Percentiles rank a stretch among this genome's conserved stretches.
phyloP scores from a whole-genome alignment of 2,113 vertebrate species.

The Pterophyllum scalare region DNA sequence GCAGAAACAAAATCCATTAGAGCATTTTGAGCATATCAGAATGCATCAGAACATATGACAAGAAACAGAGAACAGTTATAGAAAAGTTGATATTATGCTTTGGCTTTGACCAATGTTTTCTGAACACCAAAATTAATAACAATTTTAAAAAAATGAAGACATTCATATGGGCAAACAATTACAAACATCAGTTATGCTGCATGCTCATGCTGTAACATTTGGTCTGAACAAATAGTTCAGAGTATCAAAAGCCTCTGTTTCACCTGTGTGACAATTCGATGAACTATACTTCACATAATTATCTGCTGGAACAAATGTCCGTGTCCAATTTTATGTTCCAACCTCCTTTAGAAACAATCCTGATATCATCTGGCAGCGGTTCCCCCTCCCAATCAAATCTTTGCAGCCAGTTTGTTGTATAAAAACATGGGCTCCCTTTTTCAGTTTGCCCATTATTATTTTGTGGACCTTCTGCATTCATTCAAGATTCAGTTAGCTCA shows the following conservation, averaged over 20 bases:
- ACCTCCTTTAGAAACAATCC: not conserved
- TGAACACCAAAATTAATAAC: not conserved
- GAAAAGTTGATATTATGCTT: not conserved
- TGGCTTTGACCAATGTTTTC: not conserved
- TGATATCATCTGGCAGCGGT: not conserved
- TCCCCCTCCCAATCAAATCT: not conserved
- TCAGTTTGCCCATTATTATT: constrained; percentile 23
- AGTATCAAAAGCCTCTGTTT: constrained; percentile 10
- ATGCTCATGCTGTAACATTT: constrained; percentile 5
- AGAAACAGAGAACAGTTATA: not conserved
- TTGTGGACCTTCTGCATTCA: not conserved
- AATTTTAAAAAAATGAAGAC: not conserved
- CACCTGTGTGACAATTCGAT: constrained; percentile 5
- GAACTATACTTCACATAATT: constrained; percentile 13
- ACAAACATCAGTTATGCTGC: not conserved
- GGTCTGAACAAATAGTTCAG: not conserved
- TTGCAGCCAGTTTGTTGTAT: constrained; percentile 18
- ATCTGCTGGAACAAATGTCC: not conserved
- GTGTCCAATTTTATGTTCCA: not conserved
- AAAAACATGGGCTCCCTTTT: constrained; percentile 1
- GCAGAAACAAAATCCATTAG: not conserved
- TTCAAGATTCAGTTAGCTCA: constrained; percentile 34
- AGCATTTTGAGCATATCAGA: not conserved
- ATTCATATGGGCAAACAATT: not conserved
- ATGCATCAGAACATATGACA: not conserved